Conservation (phyloP, 2,888 invertebrate genomes). For the Hylaea fasciaria region DNA sequence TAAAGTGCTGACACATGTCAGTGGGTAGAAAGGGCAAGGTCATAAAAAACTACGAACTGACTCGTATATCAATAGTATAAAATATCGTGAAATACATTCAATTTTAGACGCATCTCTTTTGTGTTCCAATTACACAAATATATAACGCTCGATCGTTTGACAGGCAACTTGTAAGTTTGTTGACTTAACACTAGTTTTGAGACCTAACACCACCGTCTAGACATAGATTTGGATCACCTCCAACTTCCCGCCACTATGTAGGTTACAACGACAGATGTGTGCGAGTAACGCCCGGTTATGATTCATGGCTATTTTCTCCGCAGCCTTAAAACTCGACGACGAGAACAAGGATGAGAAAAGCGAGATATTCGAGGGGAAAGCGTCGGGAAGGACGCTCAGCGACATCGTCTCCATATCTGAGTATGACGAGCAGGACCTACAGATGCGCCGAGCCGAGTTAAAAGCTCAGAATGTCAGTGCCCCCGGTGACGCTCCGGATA, state of each 20-base stretch:
- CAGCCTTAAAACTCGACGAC: conserved; percentile 86
- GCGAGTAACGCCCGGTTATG: conserved; percentile 43
- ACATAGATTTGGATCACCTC: conserved; percentile 56
- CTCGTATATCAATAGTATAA: too few species aligned
- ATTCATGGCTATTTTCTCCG: conserved; percentile 54
- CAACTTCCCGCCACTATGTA: conserved; percentile 58
- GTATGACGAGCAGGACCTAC: conserved; percentile 87
- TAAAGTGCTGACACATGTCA: too few species aligned
- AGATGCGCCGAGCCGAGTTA: conserved; percentile 81
- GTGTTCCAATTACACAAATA: background rate
- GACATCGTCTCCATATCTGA: conserved; percentile 90
- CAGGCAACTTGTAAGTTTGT: conserved; percentile 12
- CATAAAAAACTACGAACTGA: too few species aligned
- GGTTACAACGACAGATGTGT: conserved; percentile 46
- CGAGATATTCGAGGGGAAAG: conserved; percentile 81
- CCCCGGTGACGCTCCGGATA: conserved; percentile 55
- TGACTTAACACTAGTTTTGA: conserved; percentile 47
- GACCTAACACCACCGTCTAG: conserved; percentile 42
- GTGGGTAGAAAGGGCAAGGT: too few species aligned
- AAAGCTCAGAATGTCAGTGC: conserved; percentile 63
- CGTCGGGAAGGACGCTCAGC: conserved; percentile 88
- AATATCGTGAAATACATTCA: background rate
- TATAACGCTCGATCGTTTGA: conserved; percentile 4
- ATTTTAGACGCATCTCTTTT: background rate
- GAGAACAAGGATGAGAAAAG: conserved; percentile 79